Evolutionary conservation across 2,113 vertebrate species (phyloP).

Genomic region (Lepus timidus): DNA sequence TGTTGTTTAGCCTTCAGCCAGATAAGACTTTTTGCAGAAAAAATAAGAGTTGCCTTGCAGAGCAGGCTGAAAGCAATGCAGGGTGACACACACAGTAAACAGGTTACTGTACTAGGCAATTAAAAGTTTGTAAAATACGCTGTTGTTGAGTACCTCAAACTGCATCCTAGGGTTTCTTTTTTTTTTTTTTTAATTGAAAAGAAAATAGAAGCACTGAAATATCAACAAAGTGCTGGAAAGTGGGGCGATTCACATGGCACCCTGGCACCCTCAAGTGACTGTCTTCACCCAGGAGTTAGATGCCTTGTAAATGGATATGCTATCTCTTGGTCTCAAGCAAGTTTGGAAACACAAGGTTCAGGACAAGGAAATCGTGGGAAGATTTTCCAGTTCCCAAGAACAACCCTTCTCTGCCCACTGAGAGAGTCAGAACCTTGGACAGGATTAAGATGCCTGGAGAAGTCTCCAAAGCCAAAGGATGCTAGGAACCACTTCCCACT

Average conservation of each 20-base stretch:
- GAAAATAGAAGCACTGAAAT: not conserved
- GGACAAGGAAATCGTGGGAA: not conserved
- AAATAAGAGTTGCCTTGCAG: conserved; percentile 2
- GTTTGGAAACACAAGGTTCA: not conserved
- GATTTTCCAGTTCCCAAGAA: not conserved
- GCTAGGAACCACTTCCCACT: not conserved
- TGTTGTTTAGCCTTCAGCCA: not conserved
- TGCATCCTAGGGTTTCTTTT: not conserved
- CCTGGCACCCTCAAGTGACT: not conserved
- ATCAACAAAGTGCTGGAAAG: not conserved
- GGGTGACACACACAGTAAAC: not conserved
- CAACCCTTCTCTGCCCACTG: not conserved
- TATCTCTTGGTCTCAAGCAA: conserved; percentile 9
- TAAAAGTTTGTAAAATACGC: conserved; percentile 36
- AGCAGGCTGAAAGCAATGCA: conserved; percentile 1
- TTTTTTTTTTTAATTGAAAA: not conserved
- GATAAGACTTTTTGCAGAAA: not conserved
- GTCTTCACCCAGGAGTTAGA: not conserved
- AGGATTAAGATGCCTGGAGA: not conserved
- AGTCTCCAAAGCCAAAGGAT: not conserved
- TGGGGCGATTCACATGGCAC: not conserved
- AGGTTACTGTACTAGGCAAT: conserved; percentile 20
- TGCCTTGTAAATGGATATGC: not conserved
- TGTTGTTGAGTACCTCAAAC: conserved; percentile 2
- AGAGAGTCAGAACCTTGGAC: conserved; percentile 2